phyloP scores from a whole-genome alignment of 2,113 vertebrate genomes.

The Electrona antarctica region DNA sequence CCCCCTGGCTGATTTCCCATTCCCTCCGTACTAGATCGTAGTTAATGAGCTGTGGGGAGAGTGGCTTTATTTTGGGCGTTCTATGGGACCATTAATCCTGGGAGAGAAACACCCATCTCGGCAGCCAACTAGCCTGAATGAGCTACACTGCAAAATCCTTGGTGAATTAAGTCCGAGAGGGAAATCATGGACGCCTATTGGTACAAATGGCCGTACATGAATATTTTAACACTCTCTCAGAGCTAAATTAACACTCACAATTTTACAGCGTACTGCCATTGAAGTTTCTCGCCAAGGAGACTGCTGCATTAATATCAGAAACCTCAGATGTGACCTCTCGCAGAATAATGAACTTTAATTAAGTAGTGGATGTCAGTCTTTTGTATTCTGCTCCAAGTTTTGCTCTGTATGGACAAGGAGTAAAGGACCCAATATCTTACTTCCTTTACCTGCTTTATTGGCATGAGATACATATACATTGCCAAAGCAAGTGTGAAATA shows the following conservation, averaged over 20 bases:
- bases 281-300: background rate
- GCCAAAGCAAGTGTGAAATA: too few species aligned
- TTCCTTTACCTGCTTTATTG: too few species aligned
- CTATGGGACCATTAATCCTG: conserved; percentile 41
- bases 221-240: too few species aligned
- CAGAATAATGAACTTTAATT: background rate
- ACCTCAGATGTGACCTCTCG: conserved; percentile 3
- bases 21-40: conserved; percentile 10
- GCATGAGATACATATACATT: too few species aligned
- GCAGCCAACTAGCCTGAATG: background rate
- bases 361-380: conserved; percentile 9
- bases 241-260: too few species aligned
- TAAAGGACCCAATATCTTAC: background rate
- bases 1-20: conserved; percentile 4
- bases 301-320: conserved; percentile 13
- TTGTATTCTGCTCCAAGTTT: too few species aligned
- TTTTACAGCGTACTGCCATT: background rate
- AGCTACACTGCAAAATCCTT: background rate
- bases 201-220: too few species aligned
- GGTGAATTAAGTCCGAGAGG: too few species aligned
- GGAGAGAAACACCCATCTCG: conserved; percentile 15
- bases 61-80: conserved; percentile 18
- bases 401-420: background rate
- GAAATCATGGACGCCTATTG: too few species aligned
- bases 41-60: conserved; percentile 37